Conservation (phyloP, 2,797 vertebrate species). For the Acrossocheilus wenchowensis region DNA sequence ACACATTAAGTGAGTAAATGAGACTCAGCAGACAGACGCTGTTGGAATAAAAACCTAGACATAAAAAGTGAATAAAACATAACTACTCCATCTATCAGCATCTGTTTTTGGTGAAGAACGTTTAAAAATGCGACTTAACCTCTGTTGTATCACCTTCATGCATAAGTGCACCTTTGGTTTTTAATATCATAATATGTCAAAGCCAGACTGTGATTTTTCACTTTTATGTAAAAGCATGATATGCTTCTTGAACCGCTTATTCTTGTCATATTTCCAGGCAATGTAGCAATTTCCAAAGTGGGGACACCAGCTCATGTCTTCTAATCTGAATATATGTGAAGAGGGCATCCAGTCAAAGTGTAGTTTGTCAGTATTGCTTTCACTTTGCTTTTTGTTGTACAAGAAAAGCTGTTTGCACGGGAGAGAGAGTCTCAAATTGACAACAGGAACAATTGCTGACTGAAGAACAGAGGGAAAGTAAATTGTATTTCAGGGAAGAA, state of each 20-base stretch:
- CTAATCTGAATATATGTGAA: conserved; percentile 39
- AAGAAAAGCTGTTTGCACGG: conserved; percentile 27
- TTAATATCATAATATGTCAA: conserved; percentile 22
- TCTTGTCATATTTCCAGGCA: conserved; percentile 34
- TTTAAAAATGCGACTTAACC: neutral
- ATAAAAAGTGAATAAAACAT: conserved; percentile 11
- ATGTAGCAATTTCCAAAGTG: conserved; percentile 32
- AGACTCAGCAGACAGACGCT: conserved; percentile 6
- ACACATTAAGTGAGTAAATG: conserved; percentile 27
- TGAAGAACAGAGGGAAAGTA: conserved; percentile 39
- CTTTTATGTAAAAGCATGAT: conserved; percentile 10
- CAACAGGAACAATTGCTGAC: conserved; percentile 43
- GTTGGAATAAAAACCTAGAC: conserved; percentile 11
- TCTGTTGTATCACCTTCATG: neutral
- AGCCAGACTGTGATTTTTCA: conserved; percentile 3
- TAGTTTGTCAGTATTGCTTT: conserved; percentile 31
- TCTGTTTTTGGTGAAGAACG: neutral
- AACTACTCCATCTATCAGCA: neutral
- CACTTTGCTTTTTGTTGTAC: conserved; percentile 11
- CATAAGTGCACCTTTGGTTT: neutral
- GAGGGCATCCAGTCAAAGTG: conserved; percentile 32
- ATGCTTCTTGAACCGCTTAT: neutral
- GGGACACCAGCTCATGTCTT: conserved; percentile 23
- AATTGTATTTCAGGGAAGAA: conserved; percentile 42
- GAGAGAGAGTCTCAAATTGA: conserved; percentile 23